A percentile compares a stretch with the other conserved stretches of the same genome.
phyloP scores from a whole-genome alignment of 1,140 invertebrate genomes.

The Parapsyche elsis region DNA sequence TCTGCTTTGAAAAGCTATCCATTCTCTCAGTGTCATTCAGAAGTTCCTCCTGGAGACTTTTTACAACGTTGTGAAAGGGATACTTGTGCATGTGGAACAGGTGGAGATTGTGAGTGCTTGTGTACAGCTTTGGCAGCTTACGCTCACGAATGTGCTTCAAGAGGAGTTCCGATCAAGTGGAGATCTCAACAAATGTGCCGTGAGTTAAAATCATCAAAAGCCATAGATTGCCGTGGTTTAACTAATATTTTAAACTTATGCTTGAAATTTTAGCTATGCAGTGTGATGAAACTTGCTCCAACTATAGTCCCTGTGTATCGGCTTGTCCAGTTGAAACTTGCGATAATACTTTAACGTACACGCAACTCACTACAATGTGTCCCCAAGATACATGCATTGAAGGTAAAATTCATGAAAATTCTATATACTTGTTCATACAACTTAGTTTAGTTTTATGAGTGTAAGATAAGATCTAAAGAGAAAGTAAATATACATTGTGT shows the following conservation, averaged over 20 bases:
- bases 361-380: constrained; percentile 71
- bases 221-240: background rate
- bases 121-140: constrained; percentile 90
- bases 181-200: constrained; percentile 83
- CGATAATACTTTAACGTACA: constrained; percentile 78
- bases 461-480: background rate
- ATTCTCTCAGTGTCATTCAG: constrained; percentile 82
- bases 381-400: constrained; percentile 81
- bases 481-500: no score
- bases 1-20: constrained; percentile 76
- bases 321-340: constrained; percentile 86
- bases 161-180: constrained; percentile 82
- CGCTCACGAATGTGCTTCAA: constrained; percentile 81
- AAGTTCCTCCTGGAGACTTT: constrained; percentile 78
- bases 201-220: constrained; percentile 67
- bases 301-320: constrained; percentile 83
- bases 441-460: background rate
- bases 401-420: no score
- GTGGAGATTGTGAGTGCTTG: constrained; percentile 89
- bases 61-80: constrained; percentile 81
- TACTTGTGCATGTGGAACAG: constrained; percentile 87
- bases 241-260: constrained; percentile 31
- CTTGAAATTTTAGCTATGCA: constrained; percentile 77
- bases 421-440: no score
- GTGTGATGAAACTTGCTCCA: constrained; percentile 82